phyloP scores from a whole-genome alignment of 2,113 vertebrate species.

The Thunnus maccoyii region DNA sequence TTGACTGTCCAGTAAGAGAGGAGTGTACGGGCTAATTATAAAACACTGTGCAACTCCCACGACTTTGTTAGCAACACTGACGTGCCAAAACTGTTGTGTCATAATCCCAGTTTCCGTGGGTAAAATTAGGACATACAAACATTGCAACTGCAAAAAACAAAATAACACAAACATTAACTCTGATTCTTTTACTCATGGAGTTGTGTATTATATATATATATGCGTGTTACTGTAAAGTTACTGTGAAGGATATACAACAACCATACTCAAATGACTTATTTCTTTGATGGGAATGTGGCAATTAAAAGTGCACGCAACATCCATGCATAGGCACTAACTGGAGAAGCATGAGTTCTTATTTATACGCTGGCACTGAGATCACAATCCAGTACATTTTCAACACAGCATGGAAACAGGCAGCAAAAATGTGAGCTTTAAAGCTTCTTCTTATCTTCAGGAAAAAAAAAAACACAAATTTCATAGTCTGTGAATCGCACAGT shows the following conservation, averaged over 20 bases:
- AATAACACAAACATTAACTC: not conserved
- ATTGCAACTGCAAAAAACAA: constrained; percentile 7
- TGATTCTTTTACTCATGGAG: no score
- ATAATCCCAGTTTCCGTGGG: constrained; percentile 13
- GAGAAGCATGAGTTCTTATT: not conserved
- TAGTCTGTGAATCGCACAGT: no score
- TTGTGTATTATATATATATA: no score
- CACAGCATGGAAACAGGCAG: not conserved
- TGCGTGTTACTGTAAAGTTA: no score
- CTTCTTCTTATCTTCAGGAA: not conserved
- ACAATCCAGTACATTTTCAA: no score
- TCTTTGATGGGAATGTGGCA: no score
- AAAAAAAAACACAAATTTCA: not conserved
- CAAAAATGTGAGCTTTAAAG: not conserved
- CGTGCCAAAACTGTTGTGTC: constrained; percentile 34
- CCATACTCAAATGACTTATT: no score
- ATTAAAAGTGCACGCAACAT: not conserved
- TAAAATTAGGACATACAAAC: not conserved
- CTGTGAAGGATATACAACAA: no score
- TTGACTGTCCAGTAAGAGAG: constrained; percentile 61
- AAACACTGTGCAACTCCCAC: constrained; percentile 43
- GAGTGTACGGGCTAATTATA: constrained; percentile 70
- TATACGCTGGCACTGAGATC: not conserved
- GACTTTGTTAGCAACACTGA: constrained; percentile 46
- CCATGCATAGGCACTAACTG: not conserved